Evolutionary conservation across 1,140 invertebrate genomes (phyloP), one percentile per base, ranked within the genome.

Genomic region (Drosophila kanapiae): DNA sequence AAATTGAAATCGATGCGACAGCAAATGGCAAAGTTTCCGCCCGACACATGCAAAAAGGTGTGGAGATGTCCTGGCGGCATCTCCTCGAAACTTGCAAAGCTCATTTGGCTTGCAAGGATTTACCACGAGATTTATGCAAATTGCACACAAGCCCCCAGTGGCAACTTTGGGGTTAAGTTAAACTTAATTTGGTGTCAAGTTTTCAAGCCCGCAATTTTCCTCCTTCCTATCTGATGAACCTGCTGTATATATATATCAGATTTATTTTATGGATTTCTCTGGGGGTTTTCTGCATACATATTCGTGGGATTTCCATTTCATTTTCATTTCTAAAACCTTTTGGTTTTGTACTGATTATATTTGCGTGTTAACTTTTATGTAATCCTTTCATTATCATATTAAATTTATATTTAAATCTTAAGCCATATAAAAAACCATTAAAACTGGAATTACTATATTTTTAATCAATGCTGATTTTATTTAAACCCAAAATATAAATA

Each of bases 71-170:
- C 42, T 63, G 58, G 48, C 58, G 51, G 40, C n/a, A 11, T 75
- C 70, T 63, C 42, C 38, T 75, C 40, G 48, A 75, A 75, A 56
- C 33, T 75, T 74, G 10, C 29, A 29, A 59, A 71, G 45, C 54
- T 71, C 69, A 71, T 51, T 71, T 42, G 43, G 65, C 27, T 60
- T 72, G 38, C 45, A 38, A 51, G 18, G 42, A 38, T 18, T 72
- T 42, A n/a, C 40, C 70, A 54, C 49, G 13, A 33, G 69, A 75
- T 75, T 63, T 56, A 75, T 75, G 69, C 69, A 75, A 75, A 75
- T 75, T 56, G 71, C 58, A 75, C 71, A 72, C 69, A 71, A 60
- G 67, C 38, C 69, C 69, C 16, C 31, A 16, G 42, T 13, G 67
- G 53, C 11, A 49, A 72, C 67, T 49, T 58, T 59, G 69, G 6